These are phyloP conservation scores for Brachyalestes nurse DNA, from an alignment of 2,797 vertebrate genomes.

Conservation along the genomic window DNA sequence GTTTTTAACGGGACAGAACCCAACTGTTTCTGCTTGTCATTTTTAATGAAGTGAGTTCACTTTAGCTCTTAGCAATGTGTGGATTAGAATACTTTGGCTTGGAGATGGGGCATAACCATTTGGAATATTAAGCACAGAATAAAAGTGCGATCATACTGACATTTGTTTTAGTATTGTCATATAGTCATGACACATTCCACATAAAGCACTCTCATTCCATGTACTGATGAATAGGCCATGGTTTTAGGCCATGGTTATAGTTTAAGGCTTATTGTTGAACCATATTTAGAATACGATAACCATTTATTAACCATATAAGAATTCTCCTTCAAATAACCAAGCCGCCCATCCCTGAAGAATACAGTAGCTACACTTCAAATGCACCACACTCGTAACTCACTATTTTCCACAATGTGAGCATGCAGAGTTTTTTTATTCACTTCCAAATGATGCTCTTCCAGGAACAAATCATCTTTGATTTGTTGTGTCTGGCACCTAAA, in stretches of 20 bases:
- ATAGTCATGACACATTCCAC: not conserved
- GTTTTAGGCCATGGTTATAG: not conserved
- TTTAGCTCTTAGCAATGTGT: not conserved
- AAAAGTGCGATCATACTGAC: not conserved
- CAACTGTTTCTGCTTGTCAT: constrained; percentile 1
- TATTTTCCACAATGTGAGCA: constrained; percentile 35
- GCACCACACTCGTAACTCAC: constrained; percentile 40
- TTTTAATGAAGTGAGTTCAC: not conserved
- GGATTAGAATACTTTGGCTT: constrained; percentile 3
- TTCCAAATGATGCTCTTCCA: constrained; percentile 31
- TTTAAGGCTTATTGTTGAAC: not conserved
- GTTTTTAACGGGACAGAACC: not conserved
- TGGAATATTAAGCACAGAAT: not conserved
- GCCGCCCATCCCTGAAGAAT: constrained; percentile 7
- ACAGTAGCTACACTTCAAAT: constrained; percentile 39
- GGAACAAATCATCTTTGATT: constrained; percentile 45
- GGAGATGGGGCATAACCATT: not conserved
- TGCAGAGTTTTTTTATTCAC: constrained; percentile 13
- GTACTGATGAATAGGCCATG: not conserved
- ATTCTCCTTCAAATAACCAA: constrained; percentile 14
- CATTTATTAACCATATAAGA: not conserved
- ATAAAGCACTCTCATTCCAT: not conserved
- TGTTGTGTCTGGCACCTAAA: constrained; percentile 28
- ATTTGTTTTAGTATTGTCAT: not conserved
- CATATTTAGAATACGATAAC: not conserved